These are phyloP conservation scores for Eriocheir sinensis DNA, from an alignment of 1,140 invertebrate genomes.

Conservation along the genomic window DNA sequence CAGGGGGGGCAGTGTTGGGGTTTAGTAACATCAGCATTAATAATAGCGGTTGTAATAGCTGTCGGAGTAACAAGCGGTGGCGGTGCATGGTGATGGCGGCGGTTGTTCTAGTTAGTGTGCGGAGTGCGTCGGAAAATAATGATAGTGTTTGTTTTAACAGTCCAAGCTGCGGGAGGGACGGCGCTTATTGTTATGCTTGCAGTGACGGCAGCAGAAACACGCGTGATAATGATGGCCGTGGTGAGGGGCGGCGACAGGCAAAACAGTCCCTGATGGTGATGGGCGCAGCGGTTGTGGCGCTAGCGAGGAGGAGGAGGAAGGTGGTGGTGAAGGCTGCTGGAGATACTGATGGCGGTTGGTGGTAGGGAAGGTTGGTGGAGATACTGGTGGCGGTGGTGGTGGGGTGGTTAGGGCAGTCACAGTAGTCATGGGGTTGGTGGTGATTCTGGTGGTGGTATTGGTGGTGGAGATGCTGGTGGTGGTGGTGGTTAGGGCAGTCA, in stretches of 20 bases:
- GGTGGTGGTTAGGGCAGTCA: no score
- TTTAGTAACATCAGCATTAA: not conserved
- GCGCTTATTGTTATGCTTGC: not conserved
- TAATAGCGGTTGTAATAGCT: not conserved
- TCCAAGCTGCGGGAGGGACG: not conserved
- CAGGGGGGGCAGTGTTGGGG: not conserved
- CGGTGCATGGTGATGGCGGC: not conserved
- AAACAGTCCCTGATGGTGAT: not conserved
- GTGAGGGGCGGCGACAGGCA: not conserved
- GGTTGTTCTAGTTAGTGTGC: not conserved
- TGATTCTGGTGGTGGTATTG: not conserved
- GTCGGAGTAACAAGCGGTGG: not conserved
- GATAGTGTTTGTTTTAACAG: not conserved
- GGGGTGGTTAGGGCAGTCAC: no score
- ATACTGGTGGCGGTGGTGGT: not conserved
- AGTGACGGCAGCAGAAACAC: not conserved
- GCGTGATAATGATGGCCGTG: not conserved
- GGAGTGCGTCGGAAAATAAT: not conserved
- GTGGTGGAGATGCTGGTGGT: not conserved
- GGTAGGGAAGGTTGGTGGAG: not conserved
- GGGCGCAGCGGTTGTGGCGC: not conserved
- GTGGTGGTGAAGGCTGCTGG: not conserved
- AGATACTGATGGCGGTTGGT: not conserved
- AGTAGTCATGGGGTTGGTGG: not conserved
- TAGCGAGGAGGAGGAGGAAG: not conserved